Conservation (phyloP, 1,140 invertebrate genomes). For the Heterodera schachtii region DNA sequence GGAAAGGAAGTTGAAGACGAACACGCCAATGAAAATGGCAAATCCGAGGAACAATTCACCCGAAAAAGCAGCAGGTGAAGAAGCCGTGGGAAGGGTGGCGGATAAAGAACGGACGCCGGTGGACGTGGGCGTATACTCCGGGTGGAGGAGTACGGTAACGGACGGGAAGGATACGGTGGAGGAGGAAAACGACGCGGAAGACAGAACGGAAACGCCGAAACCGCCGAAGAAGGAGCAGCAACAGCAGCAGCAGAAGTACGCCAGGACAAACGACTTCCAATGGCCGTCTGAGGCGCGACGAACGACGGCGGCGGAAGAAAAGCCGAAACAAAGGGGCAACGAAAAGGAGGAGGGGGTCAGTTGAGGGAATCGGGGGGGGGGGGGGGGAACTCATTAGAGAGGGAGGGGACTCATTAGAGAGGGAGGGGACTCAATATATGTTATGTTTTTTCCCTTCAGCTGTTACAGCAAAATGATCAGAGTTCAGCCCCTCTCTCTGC, state of each 20-base stretch:
- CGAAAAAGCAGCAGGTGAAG: slow-evolving; percentile 23
- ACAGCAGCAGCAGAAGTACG: background rate
- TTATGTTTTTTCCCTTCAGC: background rate
- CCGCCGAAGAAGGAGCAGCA: background rate
- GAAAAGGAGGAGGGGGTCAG: background rate
- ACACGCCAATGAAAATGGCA: background rate
- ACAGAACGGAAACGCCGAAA: background rate
- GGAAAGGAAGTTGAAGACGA: background rate
- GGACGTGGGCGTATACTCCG: background rate
- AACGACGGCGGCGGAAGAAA: no score
- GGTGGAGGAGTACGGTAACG: background rate
- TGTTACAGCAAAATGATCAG: background rate
- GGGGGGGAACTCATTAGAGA: no score
- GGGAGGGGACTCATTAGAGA: no score
- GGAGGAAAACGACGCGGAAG: background rate
- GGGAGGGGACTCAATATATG: no score
- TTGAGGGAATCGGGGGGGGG: background rate
- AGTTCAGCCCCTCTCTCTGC: background rate
- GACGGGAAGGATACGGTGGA: background rate
- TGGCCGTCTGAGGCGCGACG: slow-evolving; percentile 10
- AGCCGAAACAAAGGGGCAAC: no score
- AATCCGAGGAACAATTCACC: background rate
- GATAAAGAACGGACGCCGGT: slow-evolving; percentile 13
- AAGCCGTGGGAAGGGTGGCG: background rate
- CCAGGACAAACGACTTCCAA: background rate